Evolutionary conservation across 2,113 vertebrate genomes (phyloP), one percentile per base, ranked within the genome.

Genomic region (Ardeotis arabs): DNA sequence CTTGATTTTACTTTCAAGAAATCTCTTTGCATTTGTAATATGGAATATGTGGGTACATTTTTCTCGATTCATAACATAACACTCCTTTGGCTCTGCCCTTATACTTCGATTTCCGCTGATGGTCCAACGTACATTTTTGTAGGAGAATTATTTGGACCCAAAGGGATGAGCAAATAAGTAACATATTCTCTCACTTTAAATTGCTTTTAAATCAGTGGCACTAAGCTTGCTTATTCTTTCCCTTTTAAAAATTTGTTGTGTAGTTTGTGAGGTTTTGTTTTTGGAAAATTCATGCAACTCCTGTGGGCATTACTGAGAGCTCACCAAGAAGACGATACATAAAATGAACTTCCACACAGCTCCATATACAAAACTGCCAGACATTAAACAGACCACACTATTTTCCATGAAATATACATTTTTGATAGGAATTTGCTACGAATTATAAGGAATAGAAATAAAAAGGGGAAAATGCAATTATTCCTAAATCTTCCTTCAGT

Each of bases 331-430:
- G n/a, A 66, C 0, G 13, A 63, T 18, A 62, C 1, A 8, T 14
- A 59, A 1, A 3, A 70, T 25, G 33, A 77, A 66, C 29, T 85
- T 90, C n/a, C 53, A 62, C 20, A 60, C 3, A 85, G 45, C 31
- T 85, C 37, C 21, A 31, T 21, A 63, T 5, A 72, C 7, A 55
- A 63, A 91, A 66, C 25, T 47, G 27, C 3, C 23, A 11, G n/a
- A 58, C 0, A 4, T 41, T 78, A 39, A 49, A 76, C 8, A 52
- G 29, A 39, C 4, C 0, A 5, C 5, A 6, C 28, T 59, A n/a
- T 24, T 82, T 67, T 56, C 55, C 21, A 39, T 1, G 2, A 63
- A 85, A 72, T 13, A 56, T 4, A n/a, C 47, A 52, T 20, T 2
- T 73, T 39, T 62, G 7, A 39, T 1, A 75, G 16, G 20, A 50